These are phyloP conservation scores for Drosophila kokeensis DNA, from an alignment of 2,888 invertebrate species.

Conservation along the genomic window DNA sequence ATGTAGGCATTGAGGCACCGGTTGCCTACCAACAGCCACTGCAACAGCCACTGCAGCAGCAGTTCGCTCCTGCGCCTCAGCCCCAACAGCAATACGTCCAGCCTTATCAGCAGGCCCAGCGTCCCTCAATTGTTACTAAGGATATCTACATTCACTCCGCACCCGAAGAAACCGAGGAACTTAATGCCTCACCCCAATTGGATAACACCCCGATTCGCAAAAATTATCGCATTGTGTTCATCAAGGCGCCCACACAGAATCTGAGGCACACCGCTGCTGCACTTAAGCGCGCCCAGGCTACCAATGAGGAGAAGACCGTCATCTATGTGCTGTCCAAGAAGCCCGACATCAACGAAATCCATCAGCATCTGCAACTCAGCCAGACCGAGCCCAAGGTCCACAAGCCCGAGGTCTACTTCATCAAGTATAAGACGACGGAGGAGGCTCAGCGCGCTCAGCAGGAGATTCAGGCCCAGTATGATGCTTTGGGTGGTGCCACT, in stretches of 20 bases:
- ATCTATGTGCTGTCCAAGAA: constrained; percentile 85
- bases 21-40: constrained; percentile 22
- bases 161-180: constrained; percentile 82
- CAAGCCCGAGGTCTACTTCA: constrained; percentile 85
- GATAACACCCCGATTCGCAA: constrained; percentile 81
- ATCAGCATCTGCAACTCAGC: constrained; percentile 88
- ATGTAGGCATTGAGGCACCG: constrained; percentile 17
- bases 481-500: constrained; percentile 83
- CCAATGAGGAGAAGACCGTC: constrained; percentile 84
- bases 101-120: constrained; percentile 55
- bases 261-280: constrained; percentile 84
- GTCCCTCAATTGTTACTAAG: constrained; percentile 80
- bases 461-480: constrained; percentile 84
- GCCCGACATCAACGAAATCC: constrained; percentile 80
- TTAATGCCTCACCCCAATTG: constrained; percentile 47
- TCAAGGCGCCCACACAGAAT: constrained; percentile 85
- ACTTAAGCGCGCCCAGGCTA: constrained; percentile 75
- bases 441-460: constrained; percentile 83
- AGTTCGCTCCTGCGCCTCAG: constrained; percentile 26
- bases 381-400: constrained; percentile 76
- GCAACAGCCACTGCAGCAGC: constrained; percentile 38
- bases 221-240: constrained; percentile 84
- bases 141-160: constrained; percentile 84
- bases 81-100: constrained; percentile 44
- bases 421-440: constrained; percentile 84